A percentile compares a stretch with the other conserved stretches of the same genome.
Evolutionary conservation across 1,140 invertebrate genomes (phyloP).

Genomic region (Macrobrachium rosenbergii): DNA sequence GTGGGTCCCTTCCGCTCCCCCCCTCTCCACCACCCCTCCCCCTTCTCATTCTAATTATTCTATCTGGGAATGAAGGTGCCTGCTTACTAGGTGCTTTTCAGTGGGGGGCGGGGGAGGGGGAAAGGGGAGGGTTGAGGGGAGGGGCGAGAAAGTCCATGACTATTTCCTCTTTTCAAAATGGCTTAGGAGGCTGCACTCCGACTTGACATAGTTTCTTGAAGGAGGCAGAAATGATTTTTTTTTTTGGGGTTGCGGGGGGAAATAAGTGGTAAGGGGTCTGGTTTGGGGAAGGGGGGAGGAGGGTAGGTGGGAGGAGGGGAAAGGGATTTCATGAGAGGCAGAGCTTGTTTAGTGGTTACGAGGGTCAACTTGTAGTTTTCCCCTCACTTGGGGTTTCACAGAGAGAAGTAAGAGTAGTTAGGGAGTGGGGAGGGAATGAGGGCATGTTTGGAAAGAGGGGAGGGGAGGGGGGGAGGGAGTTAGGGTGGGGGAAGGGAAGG

Average conservation of each 20-base stretch:
- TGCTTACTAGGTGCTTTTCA: not conserved
- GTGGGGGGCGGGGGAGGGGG: not conserved
- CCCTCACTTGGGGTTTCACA: not conserved
- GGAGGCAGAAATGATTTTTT: not conserved
- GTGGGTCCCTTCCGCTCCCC: constrained; percentile 30
- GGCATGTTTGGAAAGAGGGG: too few relatives aligned
- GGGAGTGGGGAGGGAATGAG: too few relatives aligned
- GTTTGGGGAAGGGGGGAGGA: not conserved
- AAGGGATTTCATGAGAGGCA: constrained; percentile 41
- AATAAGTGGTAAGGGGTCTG: not conserved
- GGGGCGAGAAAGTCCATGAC: too few relatives aligned
- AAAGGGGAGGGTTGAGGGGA: not conserved
- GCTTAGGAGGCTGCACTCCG: too few relatives aligned
- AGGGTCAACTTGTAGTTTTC: constrained; percentile 61
- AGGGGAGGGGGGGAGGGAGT: too few relatives aligned
- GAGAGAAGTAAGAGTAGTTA: too few relatives aligned
- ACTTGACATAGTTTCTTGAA: not conserved
- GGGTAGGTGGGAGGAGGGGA: not conserved
- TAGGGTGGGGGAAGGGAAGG: too few relatives aligned
- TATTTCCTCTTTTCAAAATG: too few relatives aligned
- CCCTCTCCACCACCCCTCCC: not conserved
- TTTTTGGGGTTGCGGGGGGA: not conserved
- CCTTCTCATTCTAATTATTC: constrained; percentile 36
- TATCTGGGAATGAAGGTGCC: not conserved
- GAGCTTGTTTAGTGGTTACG: constrained; percentile 61